A percentile compares a stretch with the other conserved stretches of the same genome.
phyloP scores from a whole-genome alignment of 2,797 vertebrate genomes.

The Hephaestus fuliginosus region DNA sequence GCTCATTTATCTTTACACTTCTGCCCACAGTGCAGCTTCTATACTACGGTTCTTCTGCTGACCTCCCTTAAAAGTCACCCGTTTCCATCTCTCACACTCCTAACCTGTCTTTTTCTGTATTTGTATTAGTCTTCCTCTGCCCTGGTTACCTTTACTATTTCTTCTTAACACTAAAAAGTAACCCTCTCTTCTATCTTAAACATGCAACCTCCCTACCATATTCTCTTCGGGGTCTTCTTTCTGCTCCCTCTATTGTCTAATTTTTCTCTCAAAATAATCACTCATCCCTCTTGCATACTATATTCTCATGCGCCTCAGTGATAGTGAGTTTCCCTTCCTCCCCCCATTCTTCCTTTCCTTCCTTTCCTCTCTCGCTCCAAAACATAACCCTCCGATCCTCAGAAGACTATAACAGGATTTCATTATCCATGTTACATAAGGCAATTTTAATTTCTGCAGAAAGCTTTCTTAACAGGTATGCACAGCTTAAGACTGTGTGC shows the following conservation, averaged over 20 bases:
- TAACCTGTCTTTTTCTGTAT: not conserved
- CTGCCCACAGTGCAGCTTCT: constrained; percentile 9
- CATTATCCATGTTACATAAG: constrained; percentile 44
- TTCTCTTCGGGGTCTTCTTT: not conserved
- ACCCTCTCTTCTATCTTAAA: not conserved
- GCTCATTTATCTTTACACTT: constrained; percentile 15
- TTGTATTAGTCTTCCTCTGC: not conserved
- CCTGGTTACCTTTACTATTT: not conserved
- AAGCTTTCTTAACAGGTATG: constrained; percentile 22
- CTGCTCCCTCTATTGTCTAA: not conserved
- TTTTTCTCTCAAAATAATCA: not conserved
- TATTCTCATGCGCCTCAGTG: not conserved
- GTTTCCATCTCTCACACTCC: not conserved
- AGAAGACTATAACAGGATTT: constrained; percentile 17
- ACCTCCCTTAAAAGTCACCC: not conserved
- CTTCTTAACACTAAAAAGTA: not conserved
- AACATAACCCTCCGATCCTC: not conserved
- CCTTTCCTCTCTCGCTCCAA: not conserved
- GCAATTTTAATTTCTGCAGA: constrained; percentile 34
- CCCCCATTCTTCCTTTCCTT: not conserved
- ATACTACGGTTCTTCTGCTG: not conserved
- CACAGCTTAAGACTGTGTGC: constrained; percentile 6
- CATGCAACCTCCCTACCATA: not conserved
- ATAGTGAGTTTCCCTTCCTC: constrained; percentile 7
- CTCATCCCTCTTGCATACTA: not conserved